Percentiles rank a stretch among this genome's conserved stretches.
Conservation (phyloP, 1,140 invertebrate species). For the Aplysia californica region DNA sequence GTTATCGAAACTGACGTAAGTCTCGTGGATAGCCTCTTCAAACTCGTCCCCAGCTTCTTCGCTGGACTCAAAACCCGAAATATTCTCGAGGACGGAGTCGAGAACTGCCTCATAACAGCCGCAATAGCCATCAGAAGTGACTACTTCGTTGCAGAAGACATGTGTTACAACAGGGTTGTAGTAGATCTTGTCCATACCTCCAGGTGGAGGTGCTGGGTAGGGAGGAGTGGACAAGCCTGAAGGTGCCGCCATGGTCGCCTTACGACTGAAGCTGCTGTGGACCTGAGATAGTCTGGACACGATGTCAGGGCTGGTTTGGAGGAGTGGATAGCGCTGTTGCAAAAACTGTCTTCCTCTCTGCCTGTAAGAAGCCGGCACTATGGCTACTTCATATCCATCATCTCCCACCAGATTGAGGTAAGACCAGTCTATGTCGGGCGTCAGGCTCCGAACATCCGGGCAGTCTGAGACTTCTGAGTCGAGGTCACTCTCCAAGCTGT, state of each 20-base stretch:
- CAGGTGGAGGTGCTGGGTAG: no score
- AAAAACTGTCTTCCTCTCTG: no score
- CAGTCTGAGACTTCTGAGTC: slow-evolving; percentile 10
- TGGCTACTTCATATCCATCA: not conserved
- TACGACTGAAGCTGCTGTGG: no score
- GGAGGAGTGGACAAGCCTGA: not conserved
- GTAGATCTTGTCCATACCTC: not conserved
- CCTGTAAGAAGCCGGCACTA: no score
- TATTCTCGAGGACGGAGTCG: slow-evolving; percentile 22
- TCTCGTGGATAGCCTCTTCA: not conserved
- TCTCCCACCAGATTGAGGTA: slow-evolving; percentile 20
- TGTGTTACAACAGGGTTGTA: not conserved
- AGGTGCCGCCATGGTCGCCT: not conserved
- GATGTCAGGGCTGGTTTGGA: slow-evolving; percentile 1
- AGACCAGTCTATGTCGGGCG: slow-evolving; percentile 27
- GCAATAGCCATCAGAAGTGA: not conserved
- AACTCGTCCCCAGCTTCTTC: slow-evolving; percentile 7
- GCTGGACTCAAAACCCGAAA: not conserved
- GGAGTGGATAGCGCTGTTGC: not conserved
- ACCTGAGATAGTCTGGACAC: not conserved
- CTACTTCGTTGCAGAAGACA: slow-evolving; percentile 4
- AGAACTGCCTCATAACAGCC: slow-evolving; percentile 16
- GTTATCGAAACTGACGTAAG: slow-evolving; percentile 19
- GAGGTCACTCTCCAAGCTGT: slow-evolving; percentile 23
- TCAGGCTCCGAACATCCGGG: slow-evolving; percentile 2